A percentile compares a stretch with the other conserved stretches of the same genome.
Conservation (phyloP, 2,113 vertebrate species). For the Colius striatus region DNA sequence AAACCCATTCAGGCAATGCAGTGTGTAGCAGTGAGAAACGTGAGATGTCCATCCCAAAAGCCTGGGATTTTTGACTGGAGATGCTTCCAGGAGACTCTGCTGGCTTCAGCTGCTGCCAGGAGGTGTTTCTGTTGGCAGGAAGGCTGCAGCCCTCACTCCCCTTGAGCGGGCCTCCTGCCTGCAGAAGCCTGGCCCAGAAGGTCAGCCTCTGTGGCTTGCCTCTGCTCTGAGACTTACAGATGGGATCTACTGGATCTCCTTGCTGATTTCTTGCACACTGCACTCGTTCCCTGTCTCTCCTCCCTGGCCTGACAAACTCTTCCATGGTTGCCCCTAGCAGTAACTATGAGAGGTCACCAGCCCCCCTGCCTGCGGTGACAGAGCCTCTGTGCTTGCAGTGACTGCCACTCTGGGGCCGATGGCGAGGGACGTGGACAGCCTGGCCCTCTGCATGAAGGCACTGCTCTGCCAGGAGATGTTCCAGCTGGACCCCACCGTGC, state of each 20-base stretch:
- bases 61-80: not conserved
- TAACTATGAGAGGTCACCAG: not conserved
- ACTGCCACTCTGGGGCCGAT: slow-evolving; percentile 71
- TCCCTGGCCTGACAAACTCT: not conserved
- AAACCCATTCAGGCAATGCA: not conserved
- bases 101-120: not conserved
- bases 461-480: slow-evolving; percentile 89
- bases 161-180: not conserved
- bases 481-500: slow-evolving; percentile 83
- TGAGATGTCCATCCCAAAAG: not conserved
- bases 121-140: not conserved
- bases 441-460: slow-evolving; percentile 86
- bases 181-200: not conserved
- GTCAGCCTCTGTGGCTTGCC: not conserved
- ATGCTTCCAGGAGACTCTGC: not conserved
- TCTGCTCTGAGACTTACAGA: not conserved
- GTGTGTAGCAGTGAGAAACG: accelerated
- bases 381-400: not conserved
- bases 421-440: slow-evolving; percentile 85
- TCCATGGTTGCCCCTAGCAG: not conserved
- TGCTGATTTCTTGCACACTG: not conserved
- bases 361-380: not conserved
- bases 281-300: not conserved
- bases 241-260: not conserved
- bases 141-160: not conserved